Evolutionary conservation across 92 coral and sea anemone species (phyloP).

Genomic region (Phenganax marumi): DNA sequence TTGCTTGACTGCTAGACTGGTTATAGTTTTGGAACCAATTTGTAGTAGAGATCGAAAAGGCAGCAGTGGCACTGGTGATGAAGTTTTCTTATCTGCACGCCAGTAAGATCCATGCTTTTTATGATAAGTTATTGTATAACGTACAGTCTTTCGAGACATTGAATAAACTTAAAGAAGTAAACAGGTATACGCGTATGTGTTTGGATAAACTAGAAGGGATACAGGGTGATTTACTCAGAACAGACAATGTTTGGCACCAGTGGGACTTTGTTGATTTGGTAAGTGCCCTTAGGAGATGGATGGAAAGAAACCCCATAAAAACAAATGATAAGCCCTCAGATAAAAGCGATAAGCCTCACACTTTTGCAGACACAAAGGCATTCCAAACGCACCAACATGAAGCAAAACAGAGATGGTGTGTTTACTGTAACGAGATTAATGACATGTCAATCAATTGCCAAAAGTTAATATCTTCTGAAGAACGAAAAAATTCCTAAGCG

Average conservation of each 20-base stretch:
- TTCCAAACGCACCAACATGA: neutral
- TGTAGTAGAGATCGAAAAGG: conserved; percentile 46
- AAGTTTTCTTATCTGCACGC: conserved; percentile 53
- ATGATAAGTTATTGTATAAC: conserved; percentile 21
- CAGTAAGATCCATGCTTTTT: conserved; percentile 37
- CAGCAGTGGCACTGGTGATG: conserved; percentile 53
- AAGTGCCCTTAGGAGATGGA: conserved; percentile 43
- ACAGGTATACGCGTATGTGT: conserved; percentile 31
- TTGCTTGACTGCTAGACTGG: no score
- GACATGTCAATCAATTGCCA: neutral
- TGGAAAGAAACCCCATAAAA: conserved; percentile 45
- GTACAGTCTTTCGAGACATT: conserved; percentile 51
- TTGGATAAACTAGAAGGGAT: conserved; percentile 48
- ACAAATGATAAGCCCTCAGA: neutral
- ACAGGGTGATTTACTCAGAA: conserved; percentile 34
- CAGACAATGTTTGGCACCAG: conserved; percentile 46
- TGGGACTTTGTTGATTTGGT: conserved; percentile 50
- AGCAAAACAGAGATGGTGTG: neutral
- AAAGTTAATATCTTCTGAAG: neutral
- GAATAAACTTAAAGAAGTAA: conserved; percentile 34
- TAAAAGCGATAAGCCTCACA: neutral
- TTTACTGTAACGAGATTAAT: neutral
- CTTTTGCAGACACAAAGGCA: neutral
- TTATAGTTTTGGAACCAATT: conserved; percentile 51
- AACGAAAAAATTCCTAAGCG: neutral